Conservation (phyloP, 2,113 vertebrate genomes). For the Irena cyanogastra region DNA sequence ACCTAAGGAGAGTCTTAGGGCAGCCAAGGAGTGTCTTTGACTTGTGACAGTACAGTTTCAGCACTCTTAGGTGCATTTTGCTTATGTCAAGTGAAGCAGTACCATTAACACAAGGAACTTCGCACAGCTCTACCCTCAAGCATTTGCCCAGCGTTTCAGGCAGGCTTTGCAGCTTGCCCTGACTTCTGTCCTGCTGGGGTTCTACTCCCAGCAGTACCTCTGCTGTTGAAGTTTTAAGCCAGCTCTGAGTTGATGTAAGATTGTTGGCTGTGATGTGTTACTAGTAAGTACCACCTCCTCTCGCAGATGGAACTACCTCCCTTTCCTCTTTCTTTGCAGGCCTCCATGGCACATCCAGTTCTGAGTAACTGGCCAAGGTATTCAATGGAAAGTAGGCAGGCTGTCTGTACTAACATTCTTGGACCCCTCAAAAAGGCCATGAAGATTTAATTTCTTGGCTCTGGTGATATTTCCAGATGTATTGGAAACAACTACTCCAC, state of each 20-base stretch:
- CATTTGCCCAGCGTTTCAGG: neutral
- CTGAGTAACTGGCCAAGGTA: slow-evolving; percentile 51
- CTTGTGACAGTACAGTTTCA: neutral
- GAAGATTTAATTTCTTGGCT: slow-evolving; percentile 61
- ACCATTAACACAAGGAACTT: neutral
- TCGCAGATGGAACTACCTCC: neutral
- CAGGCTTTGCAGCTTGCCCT: neutral
- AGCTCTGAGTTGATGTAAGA: neutral
- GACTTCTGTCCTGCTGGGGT: neutral
- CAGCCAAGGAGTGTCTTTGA: neutral
- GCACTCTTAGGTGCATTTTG: neutral
- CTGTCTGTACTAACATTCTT: slow-evolving; percentile 50
- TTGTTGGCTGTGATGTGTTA: neutral
- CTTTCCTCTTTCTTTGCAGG: neutral
- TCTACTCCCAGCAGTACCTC: neutral
- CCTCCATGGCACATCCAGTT: slow-evolving; percentile 42
- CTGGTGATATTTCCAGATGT: neutral
- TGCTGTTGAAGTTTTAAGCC: neutral
- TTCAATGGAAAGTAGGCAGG: slow-evolving; percentile 56
- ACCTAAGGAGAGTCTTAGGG: neutral
- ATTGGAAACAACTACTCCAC: neutral
- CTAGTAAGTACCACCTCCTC: neutral
- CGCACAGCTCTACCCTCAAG: neutral
- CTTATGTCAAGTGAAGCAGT: neutral
- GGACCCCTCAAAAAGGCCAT: slow-evolving; percentile 54